phyloP scores from a whole-genome alignment of 2,888 invertebrate genomes.

The Ditula angustiorana region DNA sequence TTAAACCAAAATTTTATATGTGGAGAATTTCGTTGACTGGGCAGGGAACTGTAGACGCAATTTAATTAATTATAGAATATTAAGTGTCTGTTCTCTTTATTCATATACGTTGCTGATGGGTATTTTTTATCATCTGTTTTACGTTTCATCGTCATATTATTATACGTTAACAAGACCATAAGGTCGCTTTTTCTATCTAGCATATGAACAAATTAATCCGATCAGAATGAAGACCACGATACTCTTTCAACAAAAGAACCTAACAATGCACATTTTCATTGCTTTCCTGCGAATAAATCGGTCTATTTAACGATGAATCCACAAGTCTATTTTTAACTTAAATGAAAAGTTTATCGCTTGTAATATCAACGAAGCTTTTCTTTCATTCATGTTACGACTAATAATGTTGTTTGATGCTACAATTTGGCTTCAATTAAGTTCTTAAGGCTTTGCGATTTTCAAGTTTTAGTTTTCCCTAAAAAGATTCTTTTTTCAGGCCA shows the following conservation, averaged over 20 bases:
- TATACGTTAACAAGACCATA: too few relatives aligned
- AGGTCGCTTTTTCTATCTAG: too few relatives aligned
- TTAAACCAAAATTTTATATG: slow-evolving; percentile 42
- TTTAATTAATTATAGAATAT: slow-evolving; percentile 41
- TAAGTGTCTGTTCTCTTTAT: slow-evolving; percentile 7
- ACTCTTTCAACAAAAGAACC: slow-evolving; percentile 23
- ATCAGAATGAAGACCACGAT: slow-evolving; percentile 24
- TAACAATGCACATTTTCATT: slow-evolving; percentile 29
- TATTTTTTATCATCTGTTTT: background rate
- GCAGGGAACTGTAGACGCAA: slow-evolving; percentile 35
- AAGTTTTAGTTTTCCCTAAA: background rate
- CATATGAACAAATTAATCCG: slow-evolving; percentile 10
- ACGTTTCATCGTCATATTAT: background rate
- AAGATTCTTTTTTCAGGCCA: too few relatives aligned
- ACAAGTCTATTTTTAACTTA: slow-evolving; percentile 30
- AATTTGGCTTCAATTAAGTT: background rate
- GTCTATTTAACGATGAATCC: slow-evolving; percentile 36
- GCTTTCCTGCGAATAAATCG: slow-evolving; percentile 29
- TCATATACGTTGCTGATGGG: background rate
- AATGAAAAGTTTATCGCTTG: slow-evolving; percentile 36
- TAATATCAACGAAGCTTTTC: slow-evolving; percentile 28
- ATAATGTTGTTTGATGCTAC: background rate
- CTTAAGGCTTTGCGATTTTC: too few relatives aligned
- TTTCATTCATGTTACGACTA: slow-evolving; percentile 27
- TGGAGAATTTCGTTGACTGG: slow-evolving; percentile 33